Conservation (phyloP, 92 coral and sea anemone genomes). For the Paragorgia papillata region DNA sequence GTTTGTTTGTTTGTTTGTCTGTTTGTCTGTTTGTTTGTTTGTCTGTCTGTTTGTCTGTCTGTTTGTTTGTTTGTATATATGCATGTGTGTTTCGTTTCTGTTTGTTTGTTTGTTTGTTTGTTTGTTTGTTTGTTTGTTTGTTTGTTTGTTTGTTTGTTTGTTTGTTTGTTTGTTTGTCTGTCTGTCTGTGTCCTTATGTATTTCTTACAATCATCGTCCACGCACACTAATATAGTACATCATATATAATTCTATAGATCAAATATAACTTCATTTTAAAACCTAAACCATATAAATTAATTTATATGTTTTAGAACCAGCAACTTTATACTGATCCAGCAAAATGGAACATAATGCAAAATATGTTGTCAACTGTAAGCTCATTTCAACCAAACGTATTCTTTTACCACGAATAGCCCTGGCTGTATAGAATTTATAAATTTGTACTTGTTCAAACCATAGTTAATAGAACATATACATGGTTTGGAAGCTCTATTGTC, state of each 20-base stretch:
- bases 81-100: no score
- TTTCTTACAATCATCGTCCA: no score
- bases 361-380: conserved; percentile 86
- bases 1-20: no score
- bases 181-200: no score
- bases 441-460: not conserved
- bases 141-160: not conserved
- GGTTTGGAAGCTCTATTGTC: no score
- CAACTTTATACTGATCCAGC: conserved; percentile 83
- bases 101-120: not conserved
- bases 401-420: not conserved
- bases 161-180: not conserved
- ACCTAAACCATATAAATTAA: no score
- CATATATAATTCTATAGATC: no score
- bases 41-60: not conserved
- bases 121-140: not conserved
- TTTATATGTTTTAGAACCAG: conserved; percentile 63
- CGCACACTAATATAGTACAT: no score
- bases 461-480: no score
- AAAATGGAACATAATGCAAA: conserved; percentile 78
- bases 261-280: no score
- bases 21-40: not conserved
- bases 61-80: no score
- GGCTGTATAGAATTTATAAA: not conserved
- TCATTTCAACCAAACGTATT: not conserved